phyloP scores from a whole-genome alignment of 2,113 vertebrate species.

The Pogona vitticeps region DNA sequence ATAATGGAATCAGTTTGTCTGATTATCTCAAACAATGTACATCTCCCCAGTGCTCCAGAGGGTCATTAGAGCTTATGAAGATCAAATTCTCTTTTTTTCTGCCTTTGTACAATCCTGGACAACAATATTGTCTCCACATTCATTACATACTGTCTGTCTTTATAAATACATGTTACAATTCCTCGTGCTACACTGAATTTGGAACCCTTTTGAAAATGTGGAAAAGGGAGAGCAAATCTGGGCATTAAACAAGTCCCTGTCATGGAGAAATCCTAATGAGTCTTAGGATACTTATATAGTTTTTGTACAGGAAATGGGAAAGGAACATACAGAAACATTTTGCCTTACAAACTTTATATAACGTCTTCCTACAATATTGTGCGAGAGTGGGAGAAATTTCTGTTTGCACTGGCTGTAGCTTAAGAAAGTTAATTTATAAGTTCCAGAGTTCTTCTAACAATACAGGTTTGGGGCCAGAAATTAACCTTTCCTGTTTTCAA shows the following conservation, averaged over 20 bases:
- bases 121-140: conserved; percentile 62
- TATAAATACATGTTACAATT: conserved; percentile 51
- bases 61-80: conserved; percentile 63
- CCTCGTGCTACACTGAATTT: conserved; percentile 55
- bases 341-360: conserved; percentile 6
- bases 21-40: conserved; percentile 61
- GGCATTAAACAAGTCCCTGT: conserved; percentile 13
- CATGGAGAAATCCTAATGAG: conserved; percentile 45
- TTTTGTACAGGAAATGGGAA: conserved; percentile 22
- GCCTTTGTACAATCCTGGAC: conserved; percentile 57
- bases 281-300: conserved; percentile 22
- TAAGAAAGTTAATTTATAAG: too few relatives aligned
- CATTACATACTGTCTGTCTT: conserved; percentile 50
- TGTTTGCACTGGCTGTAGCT: too few relatives aligned
- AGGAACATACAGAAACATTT: conserved; percentile 27
- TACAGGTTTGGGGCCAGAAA: too few relatives aligned
- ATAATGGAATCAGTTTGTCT: conserved; percentile 63
- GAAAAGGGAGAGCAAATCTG: conserved; percentile 5
- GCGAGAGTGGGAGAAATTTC: too few relatives aligned
- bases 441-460: too few relatives aligned
- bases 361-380: neutral
- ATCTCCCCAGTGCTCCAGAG: conserved; percentile 62
- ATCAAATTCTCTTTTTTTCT: conserved; percentile 66
- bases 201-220: conserved; percentile 47
- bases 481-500: too few relatives aligned